Conservation (phyloP, 2,797 vertebrate genomes). For the Gymnopithys bicolor region DNA sequence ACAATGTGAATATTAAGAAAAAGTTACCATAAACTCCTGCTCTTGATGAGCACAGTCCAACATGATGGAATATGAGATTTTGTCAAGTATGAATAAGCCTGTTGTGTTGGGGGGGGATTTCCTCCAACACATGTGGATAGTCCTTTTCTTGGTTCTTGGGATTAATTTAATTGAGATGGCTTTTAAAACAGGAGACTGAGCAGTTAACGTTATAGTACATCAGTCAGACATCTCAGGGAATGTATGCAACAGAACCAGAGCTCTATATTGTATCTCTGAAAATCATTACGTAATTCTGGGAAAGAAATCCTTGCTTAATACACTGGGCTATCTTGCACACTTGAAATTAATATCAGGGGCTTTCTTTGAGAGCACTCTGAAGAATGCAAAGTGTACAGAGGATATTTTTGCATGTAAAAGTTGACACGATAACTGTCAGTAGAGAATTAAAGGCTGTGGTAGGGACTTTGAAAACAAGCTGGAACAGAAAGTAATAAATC, state of each 20-base stretch:
- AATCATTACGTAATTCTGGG: neutral
- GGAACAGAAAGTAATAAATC: constrained; percentile 3
- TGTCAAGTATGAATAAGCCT: neutral
- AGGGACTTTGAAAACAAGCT: constrained; percentile 6
- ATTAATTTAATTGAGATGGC: neutral
- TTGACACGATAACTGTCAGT: neutral
- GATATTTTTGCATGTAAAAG: neutral
- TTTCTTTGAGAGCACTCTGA: neutral
- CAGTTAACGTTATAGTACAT: neutral
- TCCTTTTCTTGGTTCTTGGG: neutral
- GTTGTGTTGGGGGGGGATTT: neutral
- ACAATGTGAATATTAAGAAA: neutral
- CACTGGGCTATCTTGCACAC: neutral
- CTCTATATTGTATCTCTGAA: neutral
- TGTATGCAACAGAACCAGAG: neutral
- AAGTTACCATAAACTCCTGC: neutral
- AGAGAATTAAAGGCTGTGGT: neutral
- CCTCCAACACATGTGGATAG: neutral
- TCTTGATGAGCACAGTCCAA: neutral
- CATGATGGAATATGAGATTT: constrained; percentile 13
- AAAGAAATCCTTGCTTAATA: neutral
- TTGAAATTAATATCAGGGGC: neutral
- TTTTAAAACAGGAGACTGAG: neutral
- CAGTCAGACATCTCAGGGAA: neutral
- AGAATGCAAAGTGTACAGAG: neutral